Conservation (phyloP, 1,140 invertebrate species). For the Drosophila virilis region DNA sequence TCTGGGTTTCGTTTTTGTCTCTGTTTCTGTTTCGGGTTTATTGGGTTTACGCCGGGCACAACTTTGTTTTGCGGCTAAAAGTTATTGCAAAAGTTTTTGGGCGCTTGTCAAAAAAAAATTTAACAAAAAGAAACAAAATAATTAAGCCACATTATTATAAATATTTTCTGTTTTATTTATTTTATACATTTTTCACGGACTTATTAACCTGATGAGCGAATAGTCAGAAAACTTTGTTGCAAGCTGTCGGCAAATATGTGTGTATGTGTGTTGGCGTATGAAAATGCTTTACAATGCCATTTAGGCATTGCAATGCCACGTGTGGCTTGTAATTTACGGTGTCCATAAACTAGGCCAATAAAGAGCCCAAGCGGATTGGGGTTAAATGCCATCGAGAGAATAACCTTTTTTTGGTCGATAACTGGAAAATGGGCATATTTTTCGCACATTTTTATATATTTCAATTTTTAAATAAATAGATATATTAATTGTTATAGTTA, state of each 20-base stretch:
- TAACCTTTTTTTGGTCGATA: neutral
- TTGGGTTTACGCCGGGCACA: conserved; percentile 16
- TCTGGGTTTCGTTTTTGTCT: conserved; percentile 23
- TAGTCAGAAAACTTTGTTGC: neutral
- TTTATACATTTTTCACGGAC: neutral
- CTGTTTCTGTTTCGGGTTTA: conserved; percentile 20
- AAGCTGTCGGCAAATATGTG: too few relatives aligned
- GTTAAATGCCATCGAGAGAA: too few relatives aligned
- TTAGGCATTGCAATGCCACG: neutral
- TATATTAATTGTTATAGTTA: too few relatives aligned
- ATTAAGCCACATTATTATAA: conserved; percentile 20
- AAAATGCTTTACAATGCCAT: neutral
- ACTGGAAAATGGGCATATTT: neutral
- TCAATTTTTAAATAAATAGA: too few relatives aligned
- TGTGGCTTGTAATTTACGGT: neutral
- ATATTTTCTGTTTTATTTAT: neutral
- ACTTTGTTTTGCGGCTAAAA: conserved; percentile 16
- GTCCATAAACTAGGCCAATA: neutral
- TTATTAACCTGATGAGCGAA: neutral
- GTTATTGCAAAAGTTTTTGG: conserved; percentile 28
- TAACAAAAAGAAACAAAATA: conserved; percentile 12
- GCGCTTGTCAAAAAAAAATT: conserved; percentile 7
- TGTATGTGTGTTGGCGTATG: too few relatives aligned
- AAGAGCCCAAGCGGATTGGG: neutral
- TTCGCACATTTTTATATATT: too few relatives aligned